Evolutionary conservation across 2,797 vertebrate genomes (phyloP), one percentile per base, ranked within the genome.

Genomic region (Arnoldichthys spilopterus): DNA sequence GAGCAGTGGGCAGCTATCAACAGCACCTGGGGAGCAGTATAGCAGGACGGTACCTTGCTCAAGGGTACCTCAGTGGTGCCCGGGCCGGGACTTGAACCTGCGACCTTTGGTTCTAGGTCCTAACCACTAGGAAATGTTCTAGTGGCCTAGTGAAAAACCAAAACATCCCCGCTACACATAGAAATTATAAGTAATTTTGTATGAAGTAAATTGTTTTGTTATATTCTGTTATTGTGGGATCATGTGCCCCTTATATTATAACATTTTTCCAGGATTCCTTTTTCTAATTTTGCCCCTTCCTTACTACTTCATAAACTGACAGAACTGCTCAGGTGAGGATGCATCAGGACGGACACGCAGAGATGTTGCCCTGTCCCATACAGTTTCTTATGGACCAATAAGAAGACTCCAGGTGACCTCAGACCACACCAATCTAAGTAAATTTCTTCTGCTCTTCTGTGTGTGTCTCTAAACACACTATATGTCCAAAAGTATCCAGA

Each of bases 301-400:
- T 68, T 53, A 34, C 32, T 15, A 72, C 67, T 13, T 51, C 43
- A 45, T 82, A 18, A 59, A 64, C 20, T 26, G 0, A 82, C 86
- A 95, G 95, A 95, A 95, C 87, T 94, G 89, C 81, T 92, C 90
- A 16, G 76, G 85, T 56, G 90, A 91, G 24, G 85, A 90, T 9
- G 87, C 82, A 49, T 78, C 85, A 16, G 70, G 73, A 82, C 91
- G 91, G 83, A 89, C 74, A 37, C 88, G 94, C 71, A 92, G 92
- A 82, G 92, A 95, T 73, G 76, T 83, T 32, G 82, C 89, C 40
- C 72, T 90, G 78, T 92, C 88, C 82, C 92, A 93, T 11, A 91
- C 84, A 0, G 89, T 94, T 20, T 93, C 90, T 61, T 94, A 91
- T 1, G 91, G 92, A 76, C 92, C 92, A 85, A 94, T 94, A 85